Conservation (phyloP, 2,797 vertebrate genomes). For the Coregonus sp. region DNA sequence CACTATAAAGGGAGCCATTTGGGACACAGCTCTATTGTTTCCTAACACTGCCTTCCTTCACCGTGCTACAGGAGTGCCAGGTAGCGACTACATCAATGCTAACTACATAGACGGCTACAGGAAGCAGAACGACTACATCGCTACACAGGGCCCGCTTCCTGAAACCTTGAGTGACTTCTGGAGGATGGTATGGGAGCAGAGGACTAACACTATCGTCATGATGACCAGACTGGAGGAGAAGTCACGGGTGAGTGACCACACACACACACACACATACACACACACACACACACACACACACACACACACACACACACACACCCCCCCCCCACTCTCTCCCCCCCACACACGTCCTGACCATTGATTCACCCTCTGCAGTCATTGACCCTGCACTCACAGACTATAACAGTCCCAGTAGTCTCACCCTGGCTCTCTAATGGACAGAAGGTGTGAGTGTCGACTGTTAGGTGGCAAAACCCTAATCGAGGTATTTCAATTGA, state of each 20-base stretch:
- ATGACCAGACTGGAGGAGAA: slow-evolving; percentile 97
- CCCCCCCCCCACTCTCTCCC: too few species aligned
- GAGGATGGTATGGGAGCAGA: slow-evolving; percentile 98
- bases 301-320: background rate
- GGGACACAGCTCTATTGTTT: background rate
- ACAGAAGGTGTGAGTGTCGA: background rate
- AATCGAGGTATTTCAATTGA: background rate
- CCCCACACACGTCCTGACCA: background rate
- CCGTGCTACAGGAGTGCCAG: slow-evolving; percentile 80
- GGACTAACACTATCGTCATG: slow-evolving; percentile 91
- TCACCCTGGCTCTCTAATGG: background rate
- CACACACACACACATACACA: background rate
- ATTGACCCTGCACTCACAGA: slow-evolving; percentile 2
- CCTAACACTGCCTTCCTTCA: background rate
- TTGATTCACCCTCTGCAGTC: background rate
- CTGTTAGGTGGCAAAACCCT: background rate
- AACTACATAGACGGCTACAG: slow-evolving; percentile 97
- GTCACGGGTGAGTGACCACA: slow-evolving; percentile 81
- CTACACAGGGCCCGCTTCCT: slow-evolving; percentile 91
- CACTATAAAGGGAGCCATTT: too few species aligned
- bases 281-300: background rate
- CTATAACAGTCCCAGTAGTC: background rate
- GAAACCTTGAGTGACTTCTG: slow-evolving; percentile 96
- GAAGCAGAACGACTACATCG: slow-evolving; percentile 96
- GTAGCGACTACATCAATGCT: slow-evolving; percentile 94